These are phyloP conservation scores for Notodonta ziczac DNA, from an alignment of 2,888 invertebrate species.

Conservation along the genomic window DNA sequence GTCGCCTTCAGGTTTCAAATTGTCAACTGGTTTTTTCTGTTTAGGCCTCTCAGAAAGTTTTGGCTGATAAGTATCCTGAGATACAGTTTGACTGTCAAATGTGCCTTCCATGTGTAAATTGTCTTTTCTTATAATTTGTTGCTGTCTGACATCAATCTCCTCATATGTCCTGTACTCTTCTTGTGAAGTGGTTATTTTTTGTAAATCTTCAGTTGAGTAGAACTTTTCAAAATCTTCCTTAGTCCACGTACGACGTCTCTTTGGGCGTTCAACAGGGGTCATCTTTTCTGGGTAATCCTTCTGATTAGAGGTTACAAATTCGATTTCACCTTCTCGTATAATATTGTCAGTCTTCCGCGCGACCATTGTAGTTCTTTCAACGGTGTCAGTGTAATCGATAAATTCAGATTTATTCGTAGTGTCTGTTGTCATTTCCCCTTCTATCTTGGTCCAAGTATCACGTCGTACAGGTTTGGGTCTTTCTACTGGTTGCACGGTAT, in stretches of 20 bases:
- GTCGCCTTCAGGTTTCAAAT: constrained; percentile 84
- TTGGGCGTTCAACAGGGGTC: constrained; percentile 83
- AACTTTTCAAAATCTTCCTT: constrained; percentile 90
- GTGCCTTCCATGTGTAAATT: constrained; percentile 81
- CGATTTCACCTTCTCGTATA: constrained; percentile 87
- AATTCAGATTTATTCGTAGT: constrained; percentile 88
- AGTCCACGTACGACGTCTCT: constrained; percentile 88
- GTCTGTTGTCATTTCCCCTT: constrained; percentile 89
- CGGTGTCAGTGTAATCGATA: constrained; percentile 84
- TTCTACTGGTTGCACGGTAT: constrained; percentile 87
- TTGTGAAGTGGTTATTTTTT: constrained; percentile 87
- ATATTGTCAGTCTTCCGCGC: constrained; percentile 87
- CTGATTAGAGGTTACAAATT: constrained; percentile 87
- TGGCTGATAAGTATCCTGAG: constrained; percentile 64
- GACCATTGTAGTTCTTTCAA: constrained; percentile 85
- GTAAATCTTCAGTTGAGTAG: constrained; percentile 83
- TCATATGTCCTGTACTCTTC: constrained; percentile 87
- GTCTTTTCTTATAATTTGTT: constrained; percentile 72
- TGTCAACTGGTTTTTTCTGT: constrained; percentile 83
- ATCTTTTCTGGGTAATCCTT: constrained; percentile 86
- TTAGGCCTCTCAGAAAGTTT: constrained; percentile 74
- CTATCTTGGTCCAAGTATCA: constrained; percentile 91
- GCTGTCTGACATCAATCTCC: constrained; percentile 79
- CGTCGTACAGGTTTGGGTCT: constrained; percentile 87
- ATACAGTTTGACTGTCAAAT: constrained; percentile 77